phyloP scores from a whole-genome alignment of 2,797 vertebrate species.

The Enteromius anoplus region DNA sequence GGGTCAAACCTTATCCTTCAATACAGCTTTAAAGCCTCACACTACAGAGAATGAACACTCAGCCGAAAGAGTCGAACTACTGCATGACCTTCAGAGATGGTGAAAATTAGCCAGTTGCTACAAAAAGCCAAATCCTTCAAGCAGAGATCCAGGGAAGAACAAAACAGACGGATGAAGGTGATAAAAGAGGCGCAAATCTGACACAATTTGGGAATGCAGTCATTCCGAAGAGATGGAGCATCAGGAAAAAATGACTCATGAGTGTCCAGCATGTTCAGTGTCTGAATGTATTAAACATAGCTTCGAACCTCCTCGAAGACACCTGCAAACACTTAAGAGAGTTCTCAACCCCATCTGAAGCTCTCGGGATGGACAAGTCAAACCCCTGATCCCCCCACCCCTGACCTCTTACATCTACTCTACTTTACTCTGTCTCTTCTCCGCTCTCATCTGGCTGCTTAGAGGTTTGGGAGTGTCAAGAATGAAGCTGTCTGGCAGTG shows the following conservation, averaged over 20 bases:
- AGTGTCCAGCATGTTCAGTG: constrained; percentile 40
- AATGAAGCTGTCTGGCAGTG: constrained; percentile 48
- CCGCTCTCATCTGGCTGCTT: constrained; percentile 41
- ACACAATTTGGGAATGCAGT: constrained; percentile 24
- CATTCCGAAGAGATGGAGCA: constrained; percentile 34
- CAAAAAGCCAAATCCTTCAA: constrained; percentile 25
- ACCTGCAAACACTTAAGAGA: constrained; percentile 67
- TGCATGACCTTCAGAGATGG: constrained; percentile 40
- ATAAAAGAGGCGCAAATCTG: constrained; percentile 45
- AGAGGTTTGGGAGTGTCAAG: constrained; percentile 40
- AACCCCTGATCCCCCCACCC: constrained; percentile 30
- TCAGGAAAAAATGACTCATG: constrained; percentile 48
- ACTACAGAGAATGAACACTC: constrained; percentile 37
- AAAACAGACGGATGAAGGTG: constrained; percentile 17
- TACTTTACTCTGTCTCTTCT: constrained; percentile 30
- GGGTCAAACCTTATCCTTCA: constrained; percentile 50
- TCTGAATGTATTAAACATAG: constrained; percentile 42
- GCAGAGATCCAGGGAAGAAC: constrained; percentile 17
- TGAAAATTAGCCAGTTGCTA: constrained; percentile 48
- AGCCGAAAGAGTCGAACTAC: constrained; percentile 42
- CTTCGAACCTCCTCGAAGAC: constrained; percentile 52
- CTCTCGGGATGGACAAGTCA: constrained; percentile 56
- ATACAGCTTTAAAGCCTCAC: constrained; percentile 49
- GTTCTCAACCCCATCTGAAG: constrained; percentile 55
- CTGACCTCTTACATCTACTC: constrained; percentile 40